Evolutionary conservation across 2,888 invertebrate species (phyloP).

Genomic region (Lacanobia oleracea): DNA sequence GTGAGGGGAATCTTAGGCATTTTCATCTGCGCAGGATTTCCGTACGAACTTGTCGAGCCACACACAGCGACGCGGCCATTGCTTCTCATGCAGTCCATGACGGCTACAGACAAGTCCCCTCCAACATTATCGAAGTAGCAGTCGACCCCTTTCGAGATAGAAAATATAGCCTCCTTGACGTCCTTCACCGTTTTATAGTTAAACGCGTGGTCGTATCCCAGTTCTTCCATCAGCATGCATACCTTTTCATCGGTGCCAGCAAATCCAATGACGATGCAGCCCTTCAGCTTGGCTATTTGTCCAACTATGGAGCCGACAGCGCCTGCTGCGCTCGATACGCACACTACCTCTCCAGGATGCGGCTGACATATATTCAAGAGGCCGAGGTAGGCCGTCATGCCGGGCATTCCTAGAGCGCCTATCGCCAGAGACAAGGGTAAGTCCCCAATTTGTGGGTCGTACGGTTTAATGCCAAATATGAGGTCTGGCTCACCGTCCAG

Average conservation of each 20-base stretch:
- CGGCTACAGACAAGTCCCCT: conserved; percentile 89
- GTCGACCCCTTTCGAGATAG: conserved; percentile 92
- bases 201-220: conserved; percentile 92
- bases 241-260: conserved; percentile 92
- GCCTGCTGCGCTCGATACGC: conserved; percentile 93
- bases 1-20: conserved; percentile 52
- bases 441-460: conserved; percentile 86
- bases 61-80: conserved; percentile 91
- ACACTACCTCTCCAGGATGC: conserved; percentile 91
- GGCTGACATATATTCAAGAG: conserved; percentile 91
- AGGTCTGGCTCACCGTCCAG: conserved; percentile 67
- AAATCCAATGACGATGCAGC: conserved; percentile 82
- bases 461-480: conserved; percentile 71
- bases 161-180: conserved; percentile 83
- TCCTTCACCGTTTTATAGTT: conserved; percentile 92
- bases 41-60: conserved; percentile 91
- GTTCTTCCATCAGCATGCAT: conserved; percentile 89
- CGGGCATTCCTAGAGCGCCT: conserved; percentile 92
- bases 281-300: conserved; percentile 89
- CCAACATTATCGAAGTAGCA: conserved; percentile 94
- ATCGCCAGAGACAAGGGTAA: conserved; percentile 88
- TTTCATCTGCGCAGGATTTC: conserved; percentile 35
- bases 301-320: conserved; percentile 93
- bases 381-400: conserved; percentile 76
- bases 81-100: conserved; percentile 90